These are phyloP conservation scores for Pteronotus mesoamericanus DNA, from an alignment of 2,797 vertebrate genomes.

Conservation along the genomic window DNA sequence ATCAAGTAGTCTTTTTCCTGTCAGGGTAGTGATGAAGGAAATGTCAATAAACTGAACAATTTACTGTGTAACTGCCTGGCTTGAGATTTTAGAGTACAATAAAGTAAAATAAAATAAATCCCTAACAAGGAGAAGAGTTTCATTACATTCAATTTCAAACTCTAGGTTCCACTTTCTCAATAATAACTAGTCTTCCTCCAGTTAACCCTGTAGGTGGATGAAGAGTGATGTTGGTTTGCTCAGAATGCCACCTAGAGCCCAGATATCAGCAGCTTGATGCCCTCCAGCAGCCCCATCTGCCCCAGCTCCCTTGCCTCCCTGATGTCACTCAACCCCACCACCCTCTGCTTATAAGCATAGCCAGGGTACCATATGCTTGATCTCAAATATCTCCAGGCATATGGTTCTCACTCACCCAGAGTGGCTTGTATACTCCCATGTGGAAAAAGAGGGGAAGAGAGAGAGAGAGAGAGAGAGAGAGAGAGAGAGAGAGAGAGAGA, in stretches of 20 bases:
- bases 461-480: background rate
- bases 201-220: background rate
- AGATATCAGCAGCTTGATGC: background rate
- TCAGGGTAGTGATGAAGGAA: slow-evolving; percentile 31
- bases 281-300: background rate
- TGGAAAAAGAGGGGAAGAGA: background rate
- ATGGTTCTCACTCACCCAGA: background rate
- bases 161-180: too few relatives aligned
- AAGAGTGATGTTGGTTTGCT: background rate
- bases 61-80: background rate
- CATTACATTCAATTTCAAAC: background rate
- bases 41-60: background rate
- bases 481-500: too few relatives aligned
- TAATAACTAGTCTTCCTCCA: background rate
- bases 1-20: slow-evolving; percentile 28
- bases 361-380: background rate
- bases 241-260: background rate
- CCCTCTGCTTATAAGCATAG: background rate
- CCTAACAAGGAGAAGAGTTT: background rate
- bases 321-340: background rate
- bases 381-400: background rate
- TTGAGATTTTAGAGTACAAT: background rate
- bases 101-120: background rate
- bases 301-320: background rate
- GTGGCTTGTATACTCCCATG: slow-evolving; percentile 56